Evolutionary conservation across 2,113 vertebrate genomes (phyloP).

Genomic region (Erpornis zantholeuca): DNA sequence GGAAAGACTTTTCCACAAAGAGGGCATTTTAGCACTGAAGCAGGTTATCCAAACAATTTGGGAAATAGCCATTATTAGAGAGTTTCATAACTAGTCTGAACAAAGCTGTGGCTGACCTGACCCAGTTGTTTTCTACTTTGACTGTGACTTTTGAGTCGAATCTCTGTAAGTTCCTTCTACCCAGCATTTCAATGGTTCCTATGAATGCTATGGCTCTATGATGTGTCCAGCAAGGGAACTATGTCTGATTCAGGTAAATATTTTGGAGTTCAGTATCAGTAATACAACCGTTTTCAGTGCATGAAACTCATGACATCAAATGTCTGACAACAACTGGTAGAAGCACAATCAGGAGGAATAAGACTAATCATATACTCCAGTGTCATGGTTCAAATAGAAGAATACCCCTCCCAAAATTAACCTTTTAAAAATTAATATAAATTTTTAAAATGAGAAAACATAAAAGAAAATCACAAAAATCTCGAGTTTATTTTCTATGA

Average conservation of each 20-base stretch:
- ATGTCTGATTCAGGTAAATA: neutral
- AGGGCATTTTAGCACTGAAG: neutral
- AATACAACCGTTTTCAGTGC: neutral
- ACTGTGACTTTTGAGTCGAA: neutral
- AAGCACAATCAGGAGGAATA: neutral
- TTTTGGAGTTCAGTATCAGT: neutral
- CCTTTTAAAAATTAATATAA: neutral
- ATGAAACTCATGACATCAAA: neutral
- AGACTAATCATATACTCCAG: neutral
- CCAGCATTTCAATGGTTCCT: neutral
- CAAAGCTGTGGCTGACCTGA: neutral
- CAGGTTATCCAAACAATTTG: neutral
- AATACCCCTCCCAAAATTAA: neutral
- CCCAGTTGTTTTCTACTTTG: neutral
- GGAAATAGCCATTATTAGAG: neutral
- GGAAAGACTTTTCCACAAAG: neutral
- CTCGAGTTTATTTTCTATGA: neutral
- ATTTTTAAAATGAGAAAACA: neutral
- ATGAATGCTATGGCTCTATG: neutral
- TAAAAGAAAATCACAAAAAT: neutral
- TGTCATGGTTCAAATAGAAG: neutral
- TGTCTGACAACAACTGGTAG: no score
- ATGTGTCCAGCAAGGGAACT: neutral
- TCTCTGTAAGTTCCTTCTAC: neutral
- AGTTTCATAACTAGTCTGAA: neutral